Percentiles rank a stretch among this genome's conserved stretches.
Conservation (phyloP, 2,113 vertebrate genomes). For the Thalassarche chlororhynchos region DNA sequence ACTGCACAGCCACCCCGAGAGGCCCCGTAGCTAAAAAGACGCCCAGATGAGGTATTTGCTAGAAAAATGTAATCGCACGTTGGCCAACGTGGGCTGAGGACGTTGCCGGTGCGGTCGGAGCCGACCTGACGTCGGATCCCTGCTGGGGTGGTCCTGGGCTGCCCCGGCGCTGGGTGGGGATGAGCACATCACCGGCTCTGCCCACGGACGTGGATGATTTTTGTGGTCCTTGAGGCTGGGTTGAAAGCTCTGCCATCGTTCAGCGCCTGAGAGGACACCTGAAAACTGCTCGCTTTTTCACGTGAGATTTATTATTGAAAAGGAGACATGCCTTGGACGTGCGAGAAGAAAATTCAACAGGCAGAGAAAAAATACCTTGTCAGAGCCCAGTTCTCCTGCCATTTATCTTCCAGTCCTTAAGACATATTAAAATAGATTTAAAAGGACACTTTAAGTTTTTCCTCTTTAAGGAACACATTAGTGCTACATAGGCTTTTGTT, state of each 20-base stretch:
- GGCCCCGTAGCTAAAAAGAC: not conserved
- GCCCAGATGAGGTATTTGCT: not conserved
- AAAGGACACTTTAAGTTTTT: slow-evolving; percentile 70
- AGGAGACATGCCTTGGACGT: not conserved
- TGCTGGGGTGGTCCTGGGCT: not conserved
- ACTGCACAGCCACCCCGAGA: not conserved
- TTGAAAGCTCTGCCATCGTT: not conserved
- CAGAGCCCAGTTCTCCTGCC: slow-evolving; percentile 28
- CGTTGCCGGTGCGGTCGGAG: accelerated
- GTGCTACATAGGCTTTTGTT: slow-evolving; percentile 78
- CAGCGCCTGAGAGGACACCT: not conserved
- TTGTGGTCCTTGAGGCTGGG: not conserved
- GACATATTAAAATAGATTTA: slow-evolving; percentile 82
- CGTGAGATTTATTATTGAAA: not conserved
- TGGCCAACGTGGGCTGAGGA: not conserved
- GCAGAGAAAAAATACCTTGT: slow-evolving; percentile 26
- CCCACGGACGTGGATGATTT: accelerated
- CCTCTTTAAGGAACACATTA: slow-evolving; percentile 79
- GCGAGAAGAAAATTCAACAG: not conserved
- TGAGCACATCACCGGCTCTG: not conserved
- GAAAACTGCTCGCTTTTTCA: not conserved
- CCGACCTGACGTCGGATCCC: not conserved
- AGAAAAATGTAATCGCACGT: accelerated
- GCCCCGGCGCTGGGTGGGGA: not conserved
- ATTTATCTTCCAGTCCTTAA: slow-evolving; percentile 82